These are phyloP conservation scores for Bombyx huttoni DNA, from an alignment of 2,888 invertebrate species.

Conservation along the genomic window DNA sequence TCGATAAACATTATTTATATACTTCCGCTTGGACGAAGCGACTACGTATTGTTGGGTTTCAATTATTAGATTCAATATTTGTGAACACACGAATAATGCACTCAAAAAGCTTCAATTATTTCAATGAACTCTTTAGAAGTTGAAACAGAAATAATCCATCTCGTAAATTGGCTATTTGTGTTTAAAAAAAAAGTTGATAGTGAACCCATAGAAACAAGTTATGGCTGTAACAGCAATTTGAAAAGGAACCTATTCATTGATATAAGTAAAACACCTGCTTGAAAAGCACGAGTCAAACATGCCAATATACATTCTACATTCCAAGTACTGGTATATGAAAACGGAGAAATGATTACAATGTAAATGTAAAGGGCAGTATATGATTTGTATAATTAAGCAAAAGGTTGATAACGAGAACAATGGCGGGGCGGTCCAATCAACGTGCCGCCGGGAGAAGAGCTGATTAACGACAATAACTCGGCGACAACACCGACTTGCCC, in stretches of 20 bases:
- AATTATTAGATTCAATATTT: too few relatives aligned
- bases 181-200: too few relatives aligned
- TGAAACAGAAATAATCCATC: too few relatives aligned
- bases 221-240: too few relatives aligned
- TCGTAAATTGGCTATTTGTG: too few relatives aligned
- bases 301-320: background rate
- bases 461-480: slow-evolving; percentile 69
- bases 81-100: too few relatives aligned
- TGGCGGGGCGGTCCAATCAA: slow-evolving; percentile 46
- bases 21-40: slow-evolving; percentile 54
- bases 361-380: slow-evolving; percentile 15
- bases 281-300: background rate
- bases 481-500: slow-evolving; percentile 59
- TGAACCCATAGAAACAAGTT: too few relatives aligned
- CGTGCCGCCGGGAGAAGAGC: slow-evolving; percentile 45
- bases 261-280: background rate
- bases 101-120: too few relatives aligned
- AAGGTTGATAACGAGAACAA: slow-evolving; percentile 52
- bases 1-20: slow-evolving; percentile 71
- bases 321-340: background rate
- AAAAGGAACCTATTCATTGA: too few relatives aligned
- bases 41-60: slow-evolving; percentile 9
- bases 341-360: background rate
- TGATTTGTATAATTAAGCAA: slow-evolving; percentile 40
- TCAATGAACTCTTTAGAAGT: too few relatives aligned